Percentiles rank a stretch among this genome's conserved stretches.
phyloP scores from a whole-genome alignment of 2,113 vertebrate species.

The Cyprinodon brontotheroides region DNA sequence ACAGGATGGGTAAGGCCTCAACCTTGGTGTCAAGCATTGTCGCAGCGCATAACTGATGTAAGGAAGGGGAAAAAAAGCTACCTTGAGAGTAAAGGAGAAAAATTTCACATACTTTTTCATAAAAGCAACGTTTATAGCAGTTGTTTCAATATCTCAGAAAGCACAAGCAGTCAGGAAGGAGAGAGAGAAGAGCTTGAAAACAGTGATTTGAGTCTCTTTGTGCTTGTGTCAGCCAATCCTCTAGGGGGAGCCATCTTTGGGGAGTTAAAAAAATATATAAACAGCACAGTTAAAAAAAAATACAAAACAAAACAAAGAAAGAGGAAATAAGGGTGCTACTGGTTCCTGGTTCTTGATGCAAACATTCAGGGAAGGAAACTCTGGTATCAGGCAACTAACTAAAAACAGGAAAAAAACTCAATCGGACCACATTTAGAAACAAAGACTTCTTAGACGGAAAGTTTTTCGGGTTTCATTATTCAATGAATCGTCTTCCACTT shows the following conservation, averaged over 20 bases:
- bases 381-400: conserved; percentile 58
- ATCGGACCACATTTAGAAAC: conserved; percentile 66
- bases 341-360: conserved; percentile 46
- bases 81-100: conserved; percentile 27
- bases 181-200: conserved; percentile 37
- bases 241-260: conserved; percentile 76
- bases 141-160: conserved; percentile 59
- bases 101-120: conserved; percentile 41
- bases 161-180: conserved; percentile 55
- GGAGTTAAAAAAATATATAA: conserved; percentile 69
- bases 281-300: conserved; percentile 1
- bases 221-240: conserved; percentile 79
- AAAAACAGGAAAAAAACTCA: conserved; percentile 64
- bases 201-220: conserved; percentile 77
- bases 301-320: conserved; percentile 10
- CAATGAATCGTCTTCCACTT: conserved; percentile 62
- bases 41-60: conserved; percentile 75
- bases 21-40: conserved; percentile 82
- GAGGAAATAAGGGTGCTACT: conserved; percentile 45
- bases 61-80: conserved; percentile 12
- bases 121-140: conserved; percentile 60
- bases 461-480: conserved; percentile 59
- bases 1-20: conserved; percentile 78
- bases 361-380: conserved; percentile 54
- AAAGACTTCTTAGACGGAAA: conserved; percentile 61